Percentiles rank a stretch among this genome's conserved stretches.
Evolutionary conservation across 2,113 vertebrate genomes (phyloP).

Genomic region (Odobenus rosmarus): DNA sequence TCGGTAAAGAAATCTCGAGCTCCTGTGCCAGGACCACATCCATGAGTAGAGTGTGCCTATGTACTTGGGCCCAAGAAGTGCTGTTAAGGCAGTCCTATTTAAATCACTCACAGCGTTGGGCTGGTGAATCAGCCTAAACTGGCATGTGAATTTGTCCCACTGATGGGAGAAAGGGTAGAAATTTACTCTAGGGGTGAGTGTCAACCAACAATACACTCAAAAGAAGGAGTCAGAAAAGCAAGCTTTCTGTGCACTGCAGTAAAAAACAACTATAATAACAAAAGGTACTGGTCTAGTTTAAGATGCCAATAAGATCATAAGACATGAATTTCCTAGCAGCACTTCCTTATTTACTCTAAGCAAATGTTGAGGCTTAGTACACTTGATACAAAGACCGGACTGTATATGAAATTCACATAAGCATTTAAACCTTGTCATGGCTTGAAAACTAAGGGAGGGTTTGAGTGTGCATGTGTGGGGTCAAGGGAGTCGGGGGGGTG

Average conservation of each 20-base stretch:
- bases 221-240: neutral
- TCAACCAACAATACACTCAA: neutral
- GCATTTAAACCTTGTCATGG: neutral
- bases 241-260: neutral
- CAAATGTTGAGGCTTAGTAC: neutral
- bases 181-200: neutral
- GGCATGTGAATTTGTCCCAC: neutral
- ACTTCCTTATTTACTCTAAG: conserved; percentile 53
- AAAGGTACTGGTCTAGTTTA: neutral
- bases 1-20: neutral
- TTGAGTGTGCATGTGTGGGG: neutral
- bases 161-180: neutral
- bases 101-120: neutral
- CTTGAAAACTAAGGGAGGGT: neutral
- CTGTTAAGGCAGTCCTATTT: neutral
- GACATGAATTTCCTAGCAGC: neutral
- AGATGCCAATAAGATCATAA: neutral
- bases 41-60: neutral
- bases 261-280: neutral
- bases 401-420: neutral
- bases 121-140: neutral
- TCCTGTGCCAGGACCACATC: neutral
- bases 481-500: neutral
- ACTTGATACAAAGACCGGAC: neutral
- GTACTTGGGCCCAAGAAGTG: neutral